Base-by-base conservation (phyloP, 2,113 vertebrate genomes). In the Dascyllus trimaculatus region DNA sequence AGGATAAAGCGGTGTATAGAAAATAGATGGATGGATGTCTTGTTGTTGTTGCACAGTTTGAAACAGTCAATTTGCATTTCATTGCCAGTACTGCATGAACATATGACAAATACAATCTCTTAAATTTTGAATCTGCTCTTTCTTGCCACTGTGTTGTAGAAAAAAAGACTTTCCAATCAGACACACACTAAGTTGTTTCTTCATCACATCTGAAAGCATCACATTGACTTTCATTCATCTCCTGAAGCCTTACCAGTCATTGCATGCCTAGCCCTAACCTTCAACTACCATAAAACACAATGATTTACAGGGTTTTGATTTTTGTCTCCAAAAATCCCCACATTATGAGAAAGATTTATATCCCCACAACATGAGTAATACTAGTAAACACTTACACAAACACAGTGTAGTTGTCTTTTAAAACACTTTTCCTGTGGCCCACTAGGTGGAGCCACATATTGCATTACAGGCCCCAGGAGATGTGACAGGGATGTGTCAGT, bases 361-460 rank as follows among this genome's bases (percentile, higher is more conserved):
- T 15, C 40, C 40, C 13, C 13, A 43, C 40, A 43, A 43, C 11
- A 43, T 14, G 40, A 49, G 46, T 49, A 49, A n/a, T 49, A n/a
- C 6, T 1, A 18, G 45, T 5, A 7, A 13, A 64, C 26, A 52
- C 5, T 49, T 14, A 32, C 13, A 25, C 18, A 46, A 15, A 52
- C 32, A 43, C 19, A 18, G 2, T 2, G 8, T 2, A 1, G 8
- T 6, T 29, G 46, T 32, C 18, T 40, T 0, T 6, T 25, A 15
- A 38, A 46, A 75, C 4, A n/a, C 11, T 48, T 74, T 8, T 52
- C 40, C n/a, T 4, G 4, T 17, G 10, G 4, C 11, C 92, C 94
- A 93, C 89, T 87, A 92, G 93, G 71, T 91, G 92, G 91, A 54
- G 89, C 90, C 71, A 80, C 18, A 82, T 60, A 49, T 77, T 65